Evolutionary conservation across 2,888 invertebrate species (phyloP).

Genomic region (Brenthis ino): DNA sequence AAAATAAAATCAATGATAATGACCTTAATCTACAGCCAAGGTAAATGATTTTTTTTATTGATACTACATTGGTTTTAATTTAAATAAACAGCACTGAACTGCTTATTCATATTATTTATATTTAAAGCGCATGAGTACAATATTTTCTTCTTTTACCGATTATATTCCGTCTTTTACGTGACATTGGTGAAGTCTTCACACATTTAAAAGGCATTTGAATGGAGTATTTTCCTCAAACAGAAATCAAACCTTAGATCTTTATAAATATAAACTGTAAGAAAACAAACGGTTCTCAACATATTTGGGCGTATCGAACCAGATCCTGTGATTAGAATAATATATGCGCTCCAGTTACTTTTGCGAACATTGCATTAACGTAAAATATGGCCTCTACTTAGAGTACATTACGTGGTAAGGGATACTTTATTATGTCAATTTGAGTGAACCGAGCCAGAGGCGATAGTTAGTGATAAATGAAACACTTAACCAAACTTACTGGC

Average conservation of each 20-base stretch:
- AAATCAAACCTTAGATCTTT: background rate
- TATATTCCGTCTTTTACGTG: too few relatives aligned
- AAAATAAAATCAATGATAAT: too few relatives aligned
- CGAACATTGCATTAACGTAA: slow-evolving; percentile 10
- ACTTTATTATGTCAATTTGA: slow-evolving; percentile 19
- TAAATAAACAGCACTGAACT: too few relatives aligned
- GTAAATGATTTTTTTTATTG: too few relatives aligned
- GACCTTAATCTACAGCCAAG: too few relatives aligned
- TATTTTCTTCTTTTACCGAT: too few relatives aligned
- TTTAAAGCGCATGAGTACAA: too few relatives aligned
- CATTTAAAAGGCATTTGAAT: too few relatives aligned
- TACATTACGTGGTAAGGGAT: slow-evolving; percentile 6
- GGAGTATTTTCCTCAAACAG: too few relatives aligned
- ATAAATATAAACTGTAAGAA: background rate
- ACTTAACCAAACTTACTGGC: slow-evolving; percentile 3
- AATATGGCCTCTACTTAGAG: slow-evolving; percentile 17
- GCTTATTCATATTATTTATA: too few relatives aligned
- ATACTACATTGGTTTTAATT: too few relatives aligned
- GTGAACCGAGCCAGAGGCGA: slow-evolving; percentile 17
- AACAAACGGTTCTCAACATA: background rate
- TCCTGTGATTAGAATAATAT: slow-evolving; percentile 6
- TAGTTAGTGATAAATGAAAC: slow-evolving; percentile 13
- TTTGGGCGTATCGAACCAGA: slow-evolving; percentile 8
- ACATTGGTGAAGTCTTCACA: too few relatives aligned
- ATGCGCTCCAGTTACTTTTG: slow-evolving; percentile 14